phyloP scores from a whole-genome alignment of 2,113 vertebrate species.

The Eupsittula cactorum region DNA sequence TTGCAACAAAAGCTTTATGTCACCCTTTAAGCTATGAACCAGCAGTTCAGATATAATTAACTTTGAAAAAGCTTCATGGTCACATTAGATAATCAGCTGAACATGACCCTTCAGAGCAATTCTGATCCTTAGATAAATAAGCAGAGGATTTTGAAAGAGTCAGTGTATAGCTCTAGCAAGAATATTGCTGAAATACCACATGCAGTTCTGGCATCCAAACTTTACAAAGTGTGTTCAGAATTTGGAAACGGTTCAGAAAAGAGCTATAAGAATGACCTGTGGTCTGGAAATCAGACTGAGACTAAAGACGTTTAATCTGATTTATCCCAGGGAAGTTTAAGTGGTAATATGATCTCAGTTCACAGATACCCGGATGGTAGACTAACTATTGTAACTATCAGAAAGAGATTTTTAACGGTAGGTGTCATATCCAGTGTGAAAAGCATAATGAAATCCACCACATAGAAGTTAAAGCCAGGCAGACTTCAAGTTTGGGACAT shows the following conservation, averaged over 20 bases:
- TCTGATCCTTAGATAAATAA: conserved; percentile 48
- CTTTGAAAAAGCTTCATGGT: conserved; percentile 1
- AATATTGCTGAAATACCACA: conserved; percentile 39
- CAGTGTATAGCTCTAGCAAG: conserved; percentile 24
- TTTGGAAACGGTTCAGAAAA: conserved; percentile 49
- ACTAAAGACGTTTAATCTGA: conserved; percentile 53
- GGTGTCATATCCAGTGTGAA: not conserved
- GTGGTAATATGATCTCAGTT: conserved; percentile 18
- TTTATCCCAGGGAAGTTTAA: conserved; percentile 45
- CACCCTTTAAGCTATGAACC: not conserved
- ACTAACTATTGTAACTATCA: not conserved
- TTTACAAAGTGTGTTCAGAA: not conserved
- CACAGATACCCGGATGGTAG: not conserved
- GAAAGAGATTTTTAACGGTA: conserved; percentile 16
- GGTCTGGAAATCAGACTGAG: conserved; percentile 55
- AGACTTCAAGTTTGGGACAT: not conserved
- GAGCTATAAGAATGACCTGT: conserved; percentile 20
- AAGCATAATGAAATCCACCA: not conserved
- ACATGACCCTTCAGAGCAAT: conserved; percentile 22
- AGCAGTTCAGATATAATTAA: conserved; percentile 32
- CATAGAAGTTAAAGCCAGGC: not conserved
- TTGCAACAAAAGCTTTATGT: not conserved
- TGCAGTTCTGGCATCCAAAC: conserved; percentile 40
- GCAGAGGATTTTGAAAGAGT: conserved; percentile 16
- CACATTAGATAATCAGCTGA: conserved; percentile 23